Evolutionary conservation across 1,140 invertebrate species (phyloP).

Genomic region (Scaptomyza graminum): DNA sequence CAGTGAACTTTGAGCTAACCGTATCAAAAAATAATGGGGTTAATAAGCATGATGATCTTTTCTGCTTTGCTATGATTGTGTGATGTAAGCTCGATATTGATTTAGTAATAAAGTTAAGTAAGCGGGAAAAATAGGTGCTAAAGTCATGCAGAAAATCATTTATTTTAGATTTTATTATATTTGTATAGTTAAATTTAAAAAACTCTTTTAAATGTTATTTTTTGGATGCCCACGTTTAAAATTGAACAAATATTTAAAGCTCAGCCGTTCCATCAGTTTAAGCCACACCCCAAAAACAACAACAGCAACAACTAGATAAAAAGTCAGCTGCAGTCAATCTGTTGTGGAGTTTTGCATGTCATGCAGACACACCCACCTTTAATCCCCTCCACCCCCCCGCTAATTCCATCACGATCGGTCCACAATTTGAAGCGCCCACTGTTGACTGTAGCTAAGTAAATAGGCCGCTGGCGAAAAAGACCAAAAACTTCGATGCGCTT

Average conservation of each 20-base stretch:
- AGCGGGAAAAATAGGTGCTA: too few species aligned
- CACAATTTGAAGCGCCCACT: conserved; percentile 1
- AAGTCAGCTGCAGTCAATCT: conserved; percentile 6
- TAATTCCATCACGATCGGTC: not conserved
- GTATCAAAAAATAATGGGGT: not conserved
- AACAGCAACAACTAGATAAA: not conserved
- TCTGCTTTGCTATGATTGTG: not conserved
- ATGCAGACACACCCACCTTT: not conserved
- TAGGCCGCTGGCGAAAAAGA: conserved; percentile 44
- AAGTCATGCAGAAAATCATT: too few species aligned
- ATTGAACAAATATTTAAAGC: not conserved
- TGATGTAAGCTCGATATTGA: not conserved
- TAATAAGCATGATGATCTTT: conserved; percentile 7
- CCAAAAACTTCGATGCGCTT: conserved; percentile 42
- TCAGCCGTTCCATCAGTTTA: not conserved
- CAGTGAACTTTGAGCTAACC: conserved; percentile 23
- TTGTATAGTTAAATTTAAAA: not conserved
- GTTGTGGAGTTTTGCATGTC: conserved; percentile 8
- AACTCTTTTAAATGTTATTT: not conserved
- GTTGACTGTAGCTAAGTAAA: conserved; percentile 21
- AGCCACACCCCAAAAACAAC: conserved; percentile 1
- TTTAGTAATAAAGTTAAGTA: not conserved
- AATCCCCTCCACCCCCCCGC: not conserved
- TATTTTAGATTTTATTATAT: too few species aligned
- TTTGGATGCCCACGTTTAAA: not conserved